A percentile compares a stretch with the other conserved stretches of the same genome.
These are phyloP conservation scores for Cataglyphis albicans DNA, from an alignment of 2,888 invertebrate species.

Conservation along the genomic window DNA sequence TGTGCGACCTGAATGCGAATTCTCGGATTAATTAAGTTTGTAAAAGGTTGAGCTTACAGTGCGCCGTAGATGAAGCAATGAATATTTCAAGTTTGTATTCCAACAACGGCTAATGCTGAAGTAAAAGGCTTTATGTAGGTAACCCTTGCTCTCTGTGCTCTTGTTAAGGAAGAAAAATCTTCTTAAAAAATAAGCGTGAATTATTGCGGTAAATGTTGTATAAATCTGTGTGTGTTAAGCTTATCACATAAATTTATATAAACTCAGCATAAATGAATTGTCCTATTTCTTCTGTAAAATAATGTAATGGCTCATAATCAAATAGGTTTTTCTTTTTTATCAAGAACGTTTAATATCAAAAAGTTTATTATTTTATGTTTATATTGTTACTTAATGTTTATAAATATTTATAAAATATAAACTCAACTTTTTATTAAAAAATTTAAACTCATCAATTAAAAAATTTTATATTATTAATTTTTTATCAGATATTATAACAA, in stretches of 20 bases:
- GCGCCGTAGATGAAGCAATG: constrained; percentile 32
- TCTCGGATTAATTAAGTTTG: constrained; percentile 48
- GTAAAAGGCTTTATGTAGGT: neutral
- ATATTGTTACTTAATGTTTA: neutral
- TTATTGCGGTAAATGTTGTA: neutral
- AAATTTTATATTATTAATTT: constrained; percentile 8
- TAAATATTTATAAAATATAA: neutral
- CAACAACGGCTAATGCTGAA: constrained; percentile 25
- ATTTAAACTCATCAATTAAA: neutral
- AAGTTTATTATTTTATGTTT: neutral
- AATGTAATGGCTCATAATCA: neutral
- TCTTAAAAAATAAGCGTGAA: neutral
- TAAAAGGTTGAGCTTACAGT: constrained; percentile 6
- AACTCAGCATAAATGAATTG: constrained; percentile 2
- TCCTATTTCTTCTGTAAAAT: neutral
- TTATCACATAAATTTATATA: constrained; percentile 3
- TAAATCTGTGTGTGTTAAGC: neutral
- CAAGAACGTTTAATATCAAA: neutral
- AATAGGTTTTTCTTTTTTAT: neutral
- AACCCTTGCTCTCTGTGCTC: neutral
- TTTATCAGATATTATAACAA: neutral
- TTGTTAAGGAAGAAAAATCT: constrained; percentile 19
- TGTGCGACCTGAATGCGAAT: neutral
- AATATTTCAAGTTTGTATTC: constrained; percentile 38
- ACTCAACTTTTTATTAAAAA: neutral